These are phyloP conservation scores for Anastrepha obliqua DNA, from an alignment of 1,140 invertebrate genomes.

Conservation along the genomic window DNA sequence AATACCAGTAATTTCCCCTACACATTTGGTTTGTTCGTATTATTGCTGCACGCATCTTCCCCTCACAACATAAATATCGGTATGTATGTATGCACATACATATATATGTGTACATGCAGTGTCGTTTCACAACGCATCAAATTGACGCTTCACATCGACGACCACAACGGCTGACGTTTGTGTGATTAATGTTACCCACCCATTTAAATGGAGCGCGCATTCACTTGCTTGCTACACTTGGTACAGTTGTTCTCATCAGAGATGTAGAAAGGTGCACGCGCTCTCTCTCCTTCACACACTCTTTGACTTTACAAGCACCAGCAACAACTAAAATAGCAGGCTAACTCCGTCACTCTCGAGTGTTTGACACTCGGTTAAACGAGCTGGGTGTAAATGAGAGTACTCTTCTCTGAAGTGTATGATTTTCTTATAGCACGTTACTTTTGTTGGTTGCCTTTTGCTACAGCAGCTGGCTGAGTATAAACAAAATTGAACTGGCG, in stretches of 20 bases:
- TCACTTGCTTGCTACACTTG: background rate
- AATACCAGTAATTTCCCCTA: background rate
- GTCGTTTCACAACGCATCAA: constrained; percentile 42
- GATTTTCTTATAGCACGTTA: constrained; percentile 9
- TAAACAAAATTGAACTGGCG: background rate
- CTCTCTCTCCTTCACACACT: background rate
- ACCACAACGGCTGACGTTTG: constrained; percentile 37
- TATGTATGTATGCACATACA: background rate
- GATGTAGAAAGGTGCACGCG: background rate
- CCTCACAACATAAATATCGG: background rate
- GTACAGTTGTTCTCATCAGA: constrained; percentile 24
- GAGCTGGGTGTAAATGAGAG: constrained; percentile 27
- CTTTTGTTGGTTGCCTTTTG: constrained; percentile 4
- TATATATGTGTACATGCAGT: background rate
- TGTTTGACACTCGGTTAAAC: background rate
- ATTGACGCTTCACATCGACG: constrained; percentile 44
- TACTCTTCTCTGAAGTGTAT: constrained; percentile 6
- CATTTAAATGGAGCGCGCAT: constrained; percentile 43
- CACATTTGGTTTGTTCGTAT: background rate
- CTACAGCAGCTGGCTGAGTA: background rate
- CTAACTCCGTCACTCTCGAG: constrained; percentile 4
- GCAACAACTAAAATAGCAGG: background rate
- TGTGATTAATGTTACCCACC: constrained; percentile 50
- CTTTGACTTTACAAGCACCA: background rate
- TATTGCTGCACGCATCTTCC: constrained; percentile 23